Percentiles rank a stretch among this genome's conserved stretches.
These are phyloP conservation scores for Synaphobranchus kaupii DNA, from an alignment of 2,797 vertebrate genomes.

Conservation along the genomic window DNA sequence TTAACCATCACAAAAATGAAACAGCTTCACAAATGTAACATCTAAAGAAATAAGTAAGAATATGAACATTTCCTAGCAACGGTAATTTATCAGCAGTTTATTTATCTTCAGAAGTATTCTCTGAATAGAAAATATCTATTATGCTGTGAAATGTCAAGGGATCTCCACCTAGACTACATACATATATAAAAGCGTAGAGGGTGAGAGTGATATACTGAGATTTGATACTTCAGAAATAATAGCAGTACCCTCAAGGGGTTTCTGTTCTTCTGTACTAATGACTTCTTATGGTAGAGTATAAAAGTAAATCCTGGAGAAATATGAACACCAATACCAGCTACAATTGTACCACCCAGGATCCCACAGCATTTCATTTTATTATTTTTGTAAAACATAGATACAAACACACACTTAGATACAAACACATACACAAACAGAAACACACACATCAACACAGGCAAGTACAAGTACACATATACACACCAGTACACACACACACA, in stretches of 20 bases:
- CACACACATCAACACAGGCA: background rate
- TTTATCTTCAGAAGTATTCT: constrained; percentile 2
- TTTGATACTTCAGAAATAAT: background rate
- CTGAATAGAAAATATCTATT: background rate
- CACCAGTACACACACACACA: constrained; percentile 45
- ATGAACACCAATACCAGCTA: constrained; percentile 3
- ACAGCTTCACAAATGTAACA: background rate
- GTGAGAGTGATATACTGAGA: constrained; percentile 9
- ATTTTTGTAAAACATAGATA: background rate
- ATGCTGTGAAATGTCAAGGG: background rate
- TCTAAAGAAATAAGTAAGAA: constrained; percentile 28
- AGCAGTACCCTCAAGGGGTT: background rate
- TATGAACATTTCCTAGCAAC: background rate
- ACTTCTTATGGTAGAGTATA: background rate
- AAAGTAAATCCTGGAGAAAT: constrained; percentile 26
- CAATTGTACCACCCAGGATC: constrained; percentile 4
- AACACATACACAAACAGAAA: background rate
- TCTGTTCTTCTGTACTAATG: constrained; percentile 10
- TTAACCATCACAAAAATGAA: background rate
- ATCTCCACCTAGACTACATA: background rate
- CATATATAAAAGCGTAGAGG: background rate
- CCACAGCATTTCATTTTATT: constrained; percentile 6
- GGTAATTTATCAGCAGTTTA: constrained; percentile 7
- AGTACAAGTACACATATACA: background rate
- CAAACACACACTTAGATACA: background rate